A percentile compares a stretch with the other conserved stretches of the same genome.
Conservation (phyloP, 2,797 vertebrate genomes). For the Nannoperca australis region DNA sequence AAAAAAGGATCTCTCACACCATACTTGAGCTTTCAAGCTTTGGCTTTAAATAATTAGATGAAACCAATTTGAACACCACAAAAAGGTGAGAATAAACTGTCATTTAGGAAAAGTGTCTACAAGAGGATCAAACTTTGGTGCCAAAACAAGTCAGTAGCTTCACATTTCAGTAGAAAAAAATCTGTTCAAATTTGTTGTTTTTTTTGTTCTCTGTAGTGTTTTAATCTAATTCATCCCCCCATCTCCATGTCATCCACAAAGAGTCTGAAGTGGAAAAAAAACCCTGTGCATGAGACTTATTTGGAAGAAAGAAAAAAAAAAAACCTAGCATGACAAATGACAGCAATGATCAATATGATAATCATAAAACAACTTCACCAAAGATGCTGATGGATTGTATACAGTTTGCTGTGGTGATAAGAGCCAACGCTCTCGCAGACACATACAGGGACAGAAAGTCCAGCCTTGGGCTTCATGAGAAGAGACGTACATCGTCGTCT, state of each 20-base stretch:
- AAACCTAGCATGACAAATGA: constrained; percentile 49
- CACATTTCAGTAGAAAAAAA: constrained; percentile 67
- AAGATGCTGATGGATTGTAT: constrained; percentile 72
- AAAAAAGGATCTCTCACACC: constrained; percentile 60
- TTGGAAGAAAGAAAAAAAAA: constrained; percentile 33
- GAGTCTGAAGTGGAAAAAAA: constrained; percentile 53
- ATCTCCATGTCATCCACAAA: constrained; percentile 60
- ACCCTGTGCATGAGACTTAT: constrained; percentile 43
- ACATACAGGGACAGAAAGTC: constrained; percentile 38
- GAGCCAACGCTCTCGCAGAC: constrained; percentile 63
- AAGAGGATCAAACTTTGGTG: constrained; percentile 70
- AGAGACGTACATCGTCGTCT: constrained; percentile 12
- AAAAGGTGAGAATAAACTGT: constrained; percentile 48
- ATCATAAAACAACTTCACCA: constrained; percentile 61
- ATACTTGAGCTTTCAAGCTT: constrained; percentile 51
- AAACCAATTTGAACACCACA: constrained; percentile 69
- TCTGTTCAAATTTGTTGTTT: constrained; percentile 34
- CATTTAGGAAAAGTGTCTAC: constrained; percentile 43
- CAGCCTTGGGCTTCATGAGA: constrained; percentile 15
- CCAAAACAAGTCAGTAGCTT: constrained; percentile 62
- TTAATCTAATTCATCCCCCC: constrained; percentile 70
- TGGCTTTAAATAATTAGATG: constrained; percentile 60
- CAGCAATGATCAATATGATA: constrained; percentile 61
- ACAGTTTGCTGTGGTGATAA: constrained; percentile 70
- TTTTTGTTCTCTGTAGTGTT: constrained; percentile 59